Evolutionary conservation across 2,888 invertebrate species (phyloP), one percentile per base, ranked within the genome.

Genomic region (Mimumesa dahlbomi): DNA sequence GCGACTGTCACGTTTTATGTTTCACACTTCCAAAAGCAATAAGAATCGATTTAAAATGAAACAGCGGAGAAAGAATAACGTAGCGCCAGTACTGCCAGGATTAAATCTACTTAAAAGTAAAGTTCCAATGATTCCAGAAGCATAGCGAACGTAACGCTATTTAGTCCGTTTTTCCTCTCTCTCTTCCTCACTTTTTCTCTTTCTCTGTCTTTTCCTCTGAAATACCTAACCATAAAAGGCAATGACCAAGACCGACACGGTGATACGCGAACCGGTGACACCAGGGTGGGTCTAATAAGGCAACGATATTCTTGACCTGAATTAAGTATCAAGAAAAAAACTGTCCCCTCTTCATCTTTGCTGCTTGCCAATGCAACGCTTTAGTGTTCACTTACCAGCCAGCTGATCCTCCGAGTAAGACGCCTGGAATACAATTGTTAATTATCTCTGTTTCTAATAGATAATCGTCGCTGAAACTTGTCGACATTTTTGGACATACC

Each of bases 401-500:
- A 96, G 93, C 92, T 96, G 96, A 91, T 96, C 96, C 91, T 96
- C 96, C 43, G 95, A 93, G 90, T 96, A 96, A 88, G 95, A 95
- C 85, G 95, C 95, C 96, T 96, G 92, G 92, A 87, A 79, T 46
- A 68, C 25, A 21, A 34, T 50, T 6, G 19, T 13, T 18, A 11
- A 11, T 45, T 18, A 42, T 18, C 18, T 36, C 21, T 7, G 18
- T 21, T 36, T 36, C 7, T 36, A 0, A 7, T 13, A 4, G 5
- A n/a, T 2, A 36, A 9, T n/a, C n/a, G n/a, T n/a, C n/a, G n/a
- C n/a, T n/a, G n/a, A n/a, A n/a, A n/a, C n/a, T n/a, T n/a, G n/a
- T n/a, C n/a, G n/a, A n/a, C n/a, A n/a, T n/a, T n/a, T n/a, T n/a
- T n/a, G n/a, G n/a, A n/a, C n/a, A n/a, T n/a, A n/a, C n/a, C n/a